A percentile compares a stretch with the other conserved stretches of the same genome.
Conservation (phyloP, 2,888 invertebrate genomes). For the Helicoverpa assulta region DNA sequence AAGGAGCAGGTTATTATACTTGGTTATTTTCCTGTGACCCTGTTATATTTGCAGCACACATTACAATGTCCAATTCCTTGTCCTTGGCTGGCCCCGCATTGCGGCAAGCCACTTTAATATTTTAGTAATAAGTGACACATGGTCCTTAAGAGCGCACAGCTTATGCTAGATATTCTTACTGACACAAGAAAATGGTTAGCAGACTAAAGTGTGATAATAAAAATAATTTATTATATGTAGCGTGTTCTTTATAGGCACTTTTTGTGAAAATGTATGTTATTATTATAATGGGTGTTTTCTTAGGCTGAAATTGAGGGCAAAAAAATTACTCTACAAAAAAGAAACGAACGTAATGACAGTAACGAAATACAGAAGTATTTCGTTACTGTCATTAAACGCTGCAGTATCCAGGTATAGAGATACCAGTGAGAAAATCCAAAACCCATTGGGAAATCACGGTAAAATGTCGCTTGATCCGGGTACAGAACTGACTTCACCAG, state of each 20-base stretch:
- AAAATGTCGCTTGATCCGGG: too few relatives aligned
- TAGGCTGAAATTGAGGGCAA: too few relatives aligned
- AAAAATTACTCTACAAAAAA: too few relatives aligned
- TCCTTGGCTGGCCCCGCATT: slow-evolving; percentile 69
- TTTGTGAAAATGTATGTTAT: slow-evolving; percentile 14
- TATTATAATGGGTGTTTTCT: too few relatives aligned
- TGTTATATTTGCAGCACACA: slow-evolving; percentile 49
- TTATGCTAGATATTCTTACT: slow-evolving; percentile 19
- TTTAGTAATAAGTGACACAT: slow-evolving; percentile 68
- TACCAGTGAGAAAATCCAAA: too few relatives aligned
- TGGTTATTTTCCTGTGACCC: slow-evolving; percentile 22
- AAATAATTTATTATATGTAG: slow-evolving; percentile 22
- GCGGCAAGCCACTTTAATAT: slow-evolving; percentile 72
- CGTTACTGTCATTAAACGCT: too few relatives aligned
- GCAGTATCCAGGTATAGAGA: too few relatives aligned
- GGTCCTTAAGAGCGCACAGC: slow-evolving; percentile 36
- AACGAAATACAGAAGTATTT: too few relatives aligned
- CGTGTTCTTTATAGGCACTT: slow-evolving; percentile 9
- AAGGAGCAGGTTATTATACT: background rate
- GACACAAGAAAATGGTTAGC: slow-evolving; percentile 15
- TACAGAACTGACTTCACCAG: too few relatives aligned
- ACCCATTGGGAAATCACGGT: too few relatives aligned
- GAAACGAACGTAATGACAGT: too few relatives aligned
- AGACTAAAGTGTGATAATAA: slow-evolving; percentile 31
- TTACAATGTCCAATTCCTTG: slow-evolving; percentile 56